These are phyloP conservation scores for Brachionus asplanchnoidis DNA, from an alignment of 1,140 invertebrate species.

Conservation along the genomic window DNA sequence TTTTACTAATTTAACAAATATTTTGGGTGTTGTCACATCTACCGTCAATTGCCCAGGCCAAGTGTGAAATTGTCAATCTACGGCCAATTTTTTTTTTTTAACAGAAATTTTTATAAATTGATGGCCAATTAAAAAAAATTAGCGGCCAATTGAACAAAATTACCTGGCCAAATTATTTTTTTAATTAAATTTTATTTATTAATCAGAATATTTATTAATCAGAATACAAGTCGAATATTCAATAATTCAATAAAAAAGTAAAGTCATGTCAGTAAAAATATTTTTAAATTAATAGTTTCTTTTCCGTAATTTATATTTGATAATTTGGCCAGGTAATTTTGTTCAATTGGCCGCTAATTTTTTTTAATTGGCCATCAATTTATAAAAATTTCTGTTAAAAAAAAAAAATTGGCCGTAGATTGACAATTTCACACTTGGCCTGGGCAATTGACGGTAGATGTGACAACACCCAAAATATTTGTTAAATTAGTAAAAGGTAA, in stretches of 20 bases:
- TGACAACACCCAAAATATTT: no score
- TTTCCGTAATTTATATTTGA: background rate
- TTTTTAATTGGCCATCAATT: background rate
- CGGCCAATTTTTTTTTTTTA: background rate
- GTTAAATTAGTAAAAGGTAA: no score
- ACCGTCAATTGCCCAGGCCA: background rate
- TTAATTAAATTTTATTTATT: background rate
- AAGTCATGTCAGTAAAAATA: background rate
- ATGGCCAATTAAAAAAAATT: background rate
- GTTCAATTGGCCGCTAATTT: background rate
- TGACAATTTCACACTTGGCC: background rate
- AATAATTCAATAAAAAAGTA: background rate
- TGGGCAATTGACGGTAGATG: background rate
- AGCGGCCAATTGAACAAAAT: background rate
- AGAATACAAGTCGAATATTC: background rate
- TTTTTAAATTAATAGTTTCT: background rate
- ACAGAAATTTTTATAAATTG: background rate
- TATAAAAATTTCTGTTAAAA: background rate
- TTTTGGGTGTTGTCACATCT: background rate
- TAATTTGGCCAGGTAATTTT: background rate
- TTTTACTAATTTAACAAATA: no score
- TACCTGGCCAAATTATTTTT: background rate
- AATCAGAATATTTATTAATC: background rate
- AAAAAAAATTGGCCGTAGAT: background rate
- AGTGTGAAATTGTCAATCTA: background rate